phyloP scores from a whole-genome alignment of 2,113 vertebrate species.

The Phoenicopterus ruber region DNA sequence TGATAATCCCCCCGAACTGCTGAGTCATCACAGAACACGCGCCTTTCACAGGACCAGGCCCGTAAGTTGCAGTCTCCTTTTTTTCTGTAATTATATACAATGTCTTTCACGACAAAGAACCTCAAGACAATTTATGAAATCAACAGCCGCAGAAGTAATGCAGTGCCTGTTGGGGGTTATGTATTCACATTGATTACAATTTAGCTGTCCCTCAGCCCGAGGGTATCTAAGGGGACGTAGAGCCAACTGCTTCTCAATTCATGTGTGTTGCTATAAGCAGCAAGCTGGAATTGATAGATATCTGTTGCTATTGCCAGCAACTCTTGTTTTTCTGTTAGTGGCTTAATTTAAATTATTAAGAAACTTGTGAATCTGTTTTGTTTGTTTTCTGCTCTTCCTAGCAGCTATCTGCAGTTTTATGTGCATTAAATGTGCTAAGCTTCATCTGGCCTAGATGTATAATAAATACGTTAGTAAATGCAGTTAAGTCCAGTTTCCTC shows the following conservation, averaged over 20 bases:
- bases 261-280: background rate
- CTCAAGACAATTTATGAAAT: background rate
- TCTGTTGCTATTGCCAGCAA: background rate
- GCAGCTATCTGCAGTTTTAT: background rate
- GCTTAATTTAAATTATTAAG: conserved; percentile 11
- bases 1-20: background rate
- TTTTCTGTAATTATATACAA: background rate
- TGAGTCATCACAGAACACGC: background rate
- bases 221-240: background rate
- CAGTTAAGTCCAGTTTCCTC: conserved; percentile 20
- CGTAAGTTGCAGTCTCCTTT: background rate
- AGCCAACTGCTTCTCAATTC: background rate
- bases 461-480: conserved; percentile 35
- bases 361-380: background rate
- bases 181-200: background rate
- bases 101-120: background rate
- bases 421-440: conserved; percentile 1
- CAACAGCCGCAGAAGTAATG: background rate
- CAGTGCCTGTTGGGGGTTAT: background rate
- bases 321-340: background rate
- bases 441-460: conserved; percentile 33
- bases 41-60: background rate
- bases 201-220: background rate
- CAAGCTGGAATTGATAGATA: background rate
- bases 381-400: conserved; percentile 11